Evolutionary conservation across 2,888 invertebrate genomes (phyloP), one percentile per base, ranked within the genome.

Genomic region (Erpobdella octoculata): DNA sequence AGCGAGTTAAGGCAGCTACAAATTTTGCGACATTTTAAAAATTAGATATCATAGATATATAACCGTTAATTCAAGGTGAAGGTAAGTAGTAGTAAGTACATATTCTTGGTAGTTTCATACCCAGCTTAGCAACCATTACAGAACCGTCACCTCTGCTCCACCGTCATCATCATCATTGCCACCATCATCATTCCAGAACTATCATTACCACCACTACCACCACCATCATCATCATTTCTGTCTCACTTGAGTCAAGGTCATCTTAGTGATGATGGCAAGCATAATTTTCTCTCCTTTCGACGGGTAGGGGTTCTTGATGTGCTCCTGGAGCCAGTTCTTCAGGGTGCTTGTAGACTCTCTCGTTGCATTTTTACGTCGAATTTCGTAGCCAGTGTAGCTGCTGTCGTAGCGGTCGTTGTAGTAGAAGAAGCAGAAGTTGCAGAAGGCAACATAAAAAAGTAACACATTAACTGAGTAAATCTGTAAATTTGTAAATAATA

Each of bases 301-400:
- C 31, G 93, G 93, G 84, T 94, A 94, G 0, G 93, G 93, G 84
- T 94, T 94, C 85, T 93, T 93, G 84, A 92, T 90, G 87, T 95
- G 93, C 84, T 95, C 94, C 85, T 92, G 92, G 71, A 97, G 87
- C 94, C 95, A 94, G 76, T 94, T 93, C 84, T 97, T 97, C 70
- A 97, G 86, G 66, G 95, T 96, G 75, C 92, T 92, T 71, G 97
- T 97, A 28, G 94, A 94, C 84, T 97, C 97, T 75, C 96, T 86
- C 59, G 96, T 97, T 58, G 96, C 96, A 85, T 97, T 97, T 86
- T 97, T 96, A 77, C 96, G 88, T 78, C 96, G 28, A 38, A n/a
- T 69, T 33, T 69, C 69, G 36, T 53, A 69, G 21, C 58, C 46
- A 37, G 67, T 53, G 53, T 53, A 53, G 53, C 53, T 53, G 53